phyloP scores from a whole-genome alignment of 2,113 vertebrate species.

The Podarcis raffonei region DNA sequence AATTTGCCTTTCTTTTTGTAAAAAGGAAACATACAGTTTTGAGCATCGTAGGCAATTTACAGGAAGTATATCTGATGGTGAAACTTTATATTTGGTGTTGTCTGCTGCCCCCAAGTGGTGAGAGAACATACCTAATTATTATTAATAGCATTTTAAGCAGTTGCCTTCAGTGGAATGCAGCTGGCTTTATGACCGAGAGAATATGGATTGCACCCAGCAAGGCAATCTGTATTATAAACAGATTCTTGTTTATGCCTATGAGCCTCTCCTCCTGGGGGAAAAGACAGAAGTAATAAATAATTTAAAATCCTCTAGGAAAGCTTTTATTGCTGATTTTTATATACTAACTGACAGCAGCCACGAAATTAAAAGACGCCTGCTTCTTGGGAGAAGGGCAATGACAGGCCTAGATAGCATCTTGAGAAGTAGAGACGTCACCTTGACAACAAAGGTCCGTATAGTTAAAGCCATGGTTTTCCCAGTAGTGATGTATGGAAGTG shows the following conservation, averaged over 20 bases:
- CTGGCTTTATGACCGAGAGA: background rate
- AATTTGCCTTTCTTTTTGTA: background rate
- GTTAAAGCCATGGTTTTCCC: too few relatives aligned
- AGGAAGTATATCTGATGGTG: background rate
- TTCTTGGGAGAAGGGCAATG: too few relatives aligned
- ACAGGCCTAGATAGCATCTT: too few relatives aligned
- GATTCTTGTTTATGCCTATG: too few relatives aligned
- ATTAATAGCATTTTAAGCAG: fast-evolving
- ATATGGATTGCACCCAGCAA: background rate
- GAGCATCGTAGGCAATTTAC: background rate
- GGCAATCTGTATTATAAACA: too few relatives aligned
- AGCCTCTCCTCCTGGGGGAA: too few relatives aligned
- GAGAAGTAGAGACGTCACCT: too few relatives aligned
- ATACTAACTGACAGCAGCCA: too few relatives aligned
- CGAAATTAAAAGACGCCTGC: too few relatives aligned
- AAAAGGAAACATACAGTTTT: background rate
- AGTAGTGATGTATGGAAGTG: too few relatives aligned
- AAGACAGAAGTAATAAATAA: too few relatives aligned
- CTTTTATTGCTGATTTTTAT: background rate
- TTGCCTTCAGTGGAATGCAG: background rate
- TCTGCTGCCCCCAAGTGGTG: slow-evolving; percentile 66
- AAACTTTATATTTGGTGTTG: slow-evolving; percentile 46
- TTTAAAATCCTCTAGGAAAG: background rate
- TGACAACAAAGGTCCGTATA: too few relatives aligned
- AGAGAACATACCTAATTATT: background rate